Conservation (phyloP, 2,888 invertebrate genomes). For the Drosophila mimetica region DNA sequence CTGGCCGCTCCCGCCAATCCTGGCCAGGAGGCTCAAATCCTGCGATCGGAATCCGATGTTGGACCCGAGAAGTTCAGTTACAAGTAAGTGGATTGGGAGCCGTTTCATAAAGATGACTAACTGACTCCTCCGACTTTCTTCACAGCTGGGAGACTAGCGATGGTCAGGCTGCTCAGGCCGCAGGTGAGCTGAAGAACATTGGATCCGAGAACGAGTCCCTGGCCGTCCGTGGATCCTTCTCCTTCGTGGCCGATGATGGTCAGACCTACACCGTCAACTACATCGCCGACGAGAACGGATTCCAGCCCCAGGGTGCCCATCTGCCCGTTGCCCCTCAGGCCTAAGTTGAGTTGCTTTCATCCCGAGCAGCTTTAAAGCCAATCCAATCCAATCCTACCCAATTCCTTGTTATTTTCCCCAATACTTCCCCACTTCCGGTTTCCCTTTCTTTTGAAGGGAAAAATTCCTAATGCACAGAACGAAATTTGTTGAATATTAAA, state of each 20-base stretch:
- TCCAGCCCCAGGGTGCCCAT: conserved; percentile 85
- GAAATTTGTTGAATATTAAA: conserved; percentile 36
- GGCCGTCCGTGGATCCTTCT: conserved; percentile 71
- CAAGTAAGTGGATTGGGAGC: conserved; percentile 22
- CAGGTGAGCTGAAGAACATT: conserved; percentile 45
- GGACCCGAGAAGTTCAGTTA: conserved; percentile 86
- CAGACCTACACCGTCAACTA: conserved; percentile 85
- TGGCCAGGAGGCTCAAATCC: neutral
- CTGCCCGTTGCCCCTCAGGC: conserved; percentile 82
- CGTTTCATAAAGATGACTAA: neutral
- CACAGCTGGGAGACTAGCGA: conserved; percentile 64
- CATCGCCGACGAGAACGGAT: conserved; percentile 83
- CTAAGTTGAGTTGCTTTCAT: conserved; percentile 59
- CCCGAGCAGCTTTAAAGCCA: conserved; percentile 4
- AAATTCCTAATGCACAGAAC: conserved; percentile 22
- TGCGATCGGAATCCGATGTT: conserved; percentile 52
- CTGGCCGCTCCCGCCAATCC: conserved; percentile 72
- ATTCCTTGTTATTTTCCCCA: conserved; percentile 26
- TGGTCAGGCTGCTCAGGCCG: conserved; percentile 48
- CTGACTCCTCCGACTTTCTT: neutral
- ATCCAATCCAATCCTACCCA: conserved; percentile 21
- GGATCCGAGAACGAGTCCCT: conserved; percentile 82
- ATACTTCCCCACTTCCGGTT: conserved; percentile 2
- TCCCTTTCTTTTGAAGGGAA: conserved; percentile 4
- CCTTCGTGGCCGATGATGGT: conserved; percentile 86